A percentile compares a stretch with the other conserved stretches of the same genome.
Evolutionary conservation across 2,113 vertebrate species (phyloP).

Genomic region (Eulacestoma nigropectus): DNA sequence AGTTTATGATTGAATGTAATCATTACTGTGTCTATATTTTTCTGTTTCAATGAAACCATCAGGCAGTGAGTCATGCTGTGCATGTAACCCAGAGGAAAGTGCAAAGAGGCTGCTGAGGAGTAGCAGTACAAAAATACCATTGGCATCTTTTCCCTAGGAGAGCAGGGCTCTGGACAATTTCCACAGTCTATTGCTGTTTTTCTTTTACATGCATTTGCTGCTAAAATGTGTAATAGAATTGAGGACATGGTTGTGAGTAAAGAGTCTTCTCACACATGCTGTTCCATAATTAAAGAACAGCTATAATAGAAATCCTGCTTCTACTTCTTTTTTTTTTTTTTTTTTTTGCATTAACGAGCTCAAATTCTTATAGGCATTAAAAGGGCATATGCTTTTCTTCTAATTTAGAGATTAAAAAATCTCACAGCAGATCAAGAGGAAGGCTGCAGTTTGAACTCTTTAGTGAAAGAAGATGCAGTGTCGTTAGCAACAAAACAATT

Average conservation of each 20-base stretch:
- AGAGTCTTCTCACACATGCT: conserved; percentile 52
- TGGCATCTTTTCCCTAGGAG: conserved; percentile 50
- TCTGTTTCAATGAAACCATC: conserved; percentile 59
- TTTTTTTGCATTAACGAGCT: conserved; percentile 45
- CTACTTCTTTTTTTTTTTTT: not conserved
- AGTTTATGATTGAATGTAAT: conserved; percentile 50
- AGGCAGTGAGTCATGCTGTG: conserved; percentile 57
- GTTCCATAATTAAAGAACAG: conserved; percentile 65
- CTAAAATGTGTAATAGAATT: conserved; percentile 40
- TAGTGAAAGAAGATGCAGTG: conserved; percentile 18
- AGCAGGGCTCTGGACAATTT: conserved; percentile 56
- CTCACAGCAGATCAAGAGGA: conserved; percentile 38
- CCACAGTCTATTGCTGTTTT: conserved; percentile 50
- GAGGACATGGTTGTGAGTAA: conserved; percentile 44
- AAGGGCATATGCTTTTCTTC: conserved; percentile 47
- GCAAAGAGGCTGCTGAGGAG: conserved; percentile 53
- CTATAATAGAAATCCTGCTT: conserved; percentile 42
- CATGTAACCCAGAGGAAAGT: conserved; percentile 54
- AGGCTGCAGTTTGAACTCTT: conserved; percentile 17
- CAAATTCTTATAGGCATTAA: conserved; percentile 53
- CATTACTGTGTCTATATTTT: conserved; percentile 56
- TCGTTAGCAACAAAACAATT: conserved; percentile 32
- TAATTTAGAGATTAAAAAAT: conserved; percentile 56
- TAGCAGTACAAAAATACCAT: conserved; percentile 38
- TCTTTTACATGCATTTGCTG: conserved; percentile 1